Conservation (phyloP, 1,140 invertebrate genomes). For the Euwallacea similis region DNA sequence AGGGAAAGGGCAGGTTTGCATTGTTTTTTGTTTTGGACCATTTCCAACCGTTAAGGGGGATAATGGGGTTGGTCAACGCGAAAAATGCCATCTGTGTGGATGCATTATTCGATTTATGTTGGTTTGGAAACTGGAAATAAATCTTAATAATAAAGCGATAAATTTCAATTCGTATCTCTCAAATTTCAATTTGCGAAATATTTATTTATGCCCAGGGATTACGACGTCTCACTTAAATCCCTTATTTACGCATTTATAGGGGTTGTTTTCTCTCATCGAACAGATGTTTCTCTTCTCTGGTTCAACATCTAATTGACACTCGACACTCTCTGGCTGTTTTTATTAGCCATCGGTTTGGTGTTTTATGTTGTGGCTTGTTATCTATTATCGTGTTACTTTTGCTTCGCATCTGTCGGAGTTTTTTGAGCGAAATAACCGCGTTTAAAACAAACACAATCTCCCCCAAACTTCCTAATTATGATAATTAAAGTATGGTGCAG, state of each 20-base stretch:
- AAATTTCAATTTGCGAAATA: slow-evolving; percentile 40
- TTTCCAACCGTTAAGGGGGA: not conserved
- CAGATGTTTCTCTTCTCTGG: slow-evolving; percentile 44
- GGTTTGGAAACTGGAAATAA: not conserved
- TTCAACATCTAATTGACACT: slow-evolving; percentile 46
- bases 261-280: slow-evolving; percentile 41
- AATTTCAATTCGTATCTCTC: slow-evolving; percentile 8
- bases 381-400: slow-evolving; percentile 2
- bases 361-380: not conserved
- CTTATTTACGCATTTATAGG: slow-evolving; percentile 41
- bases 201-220: slow-evolving; percentile 38
- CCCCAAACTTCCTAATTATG: slow-evolving; percentile 25
- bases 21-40: slow-evolving; percentile 4
- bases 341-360: slow-evolving; percentile 30
- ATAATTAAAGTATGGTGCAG: slow-evolving; percentile 37
- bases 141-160: slow-evolving; percentile 1
- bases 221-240: slow-evolving; percentile 23
- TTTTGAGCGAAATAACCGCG: not conserved
- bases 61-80: slow-evolving; percentile 22
- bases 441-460: not conserved
- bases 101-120: not conserved
- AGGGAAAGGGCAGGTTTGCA: slow-evolving; percentile 22
- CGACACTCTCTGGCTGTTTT: slow-evolving; percentile 39
- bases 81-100: not conserved
- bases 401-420: not conserved